Base-by-base conservation (phyloP, 2,888 invertebrate species). In the Carabus problematicus region DNA sequence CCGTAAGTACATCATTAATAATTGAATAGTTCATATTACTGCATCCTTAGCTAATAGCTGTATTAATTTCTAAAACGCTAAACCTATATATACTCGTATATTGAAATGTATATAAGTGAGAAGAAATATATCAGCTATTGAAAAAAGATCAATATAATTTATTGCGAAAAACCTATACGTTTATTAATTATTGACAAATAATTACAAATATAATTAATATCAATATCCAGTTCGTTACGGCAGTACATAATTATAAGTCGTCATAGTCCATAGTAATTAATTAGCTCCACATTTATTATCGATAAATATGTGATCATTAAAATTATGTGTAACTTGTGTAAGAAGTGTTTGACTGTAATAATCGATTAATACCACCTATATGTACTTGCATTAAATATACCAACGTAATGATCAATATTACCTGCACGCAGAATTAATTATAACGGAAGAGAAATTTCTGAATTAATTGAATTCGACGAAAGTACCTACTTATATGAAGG, bases 131-230 rank as follows among this genome's bases (percentile, higher is more conserved):
- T 9, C 11, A 11, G 1, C 16, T 47, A 47, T 47, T 47, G 11
- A 12, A 47, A 16, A 47, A 7, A 47, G 29, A 8, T 47, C 47
- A 47, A 47, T 9, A n/a, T 11, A 11, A 47, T 7, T 14, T 16
- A 14, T 47, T 11, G 18, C 19, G 58, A 58, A 55, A 66, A 66
- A 64, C 56, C 54, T 42, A 29, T 59, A 39, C 66, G 43, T 47
- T 52, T 67, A 67, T 66, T 66, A 67, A 67, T 60, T 67, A 43
- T 60, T 67, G 49, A 54, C 67, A 54, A 67, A 67, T 67, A 45
- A 67, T 67, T 60, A 60, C 54, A 67, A 67, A 60, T 67, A 67
- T 67, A 67, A 67, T 67, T 60, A 67, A 67, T 55, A 60, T 55
- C 16, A 43, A 43, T 64, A 64, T 64, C 19, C 45, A 19, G 49